Percentiles rank a stretch among this genome's conserved stretches.
phyloP scores from a whole-genome alignment of 2,113 vertebrate species.

The Peucedramus taeniatus region DNA sequence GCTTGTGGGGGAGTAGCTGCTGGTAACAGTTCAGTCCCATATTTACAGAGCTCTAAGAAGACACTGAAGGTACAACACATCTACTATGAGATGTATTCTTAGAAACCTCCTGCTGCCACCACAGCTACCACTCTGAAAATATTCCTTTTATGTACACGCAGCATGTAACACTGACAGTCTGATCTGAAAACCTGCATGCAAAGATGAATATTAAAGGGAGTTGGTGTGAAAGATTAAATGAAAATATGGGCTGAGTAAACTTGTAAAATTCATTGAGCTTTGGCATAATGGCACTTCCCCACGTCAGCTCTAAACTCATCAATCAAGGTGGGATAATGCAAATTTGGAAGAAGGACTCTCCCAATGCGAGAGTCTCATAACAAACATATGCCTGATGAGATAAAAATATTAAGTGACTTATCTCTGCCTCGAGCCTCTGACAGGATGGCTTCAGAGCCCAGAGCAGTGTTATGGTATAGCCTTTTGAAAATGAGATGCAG shows the following conservation, averaged over 20 bases:
- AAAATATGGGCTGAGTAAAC: not conserved
- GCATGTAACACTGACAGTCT: not conserved
- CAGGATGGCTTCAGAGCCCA: not conserved
- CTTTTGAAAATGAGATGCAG: not conserved
- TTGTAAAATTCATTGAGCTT: not conserved
- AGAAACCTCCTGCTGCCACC: not conserved
- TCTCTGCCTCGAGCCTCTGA: not conserved
- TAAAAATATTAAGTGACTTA: not conserved
- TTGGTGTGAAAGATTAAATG: not conserved
- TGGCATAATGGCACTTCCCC: not conserved
- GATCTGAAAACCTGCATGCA: not conserved
- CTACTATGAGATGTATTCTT: not conserved
- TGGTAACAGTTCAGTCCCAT: not conserved
- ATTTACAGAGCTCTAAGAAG: not conserved
- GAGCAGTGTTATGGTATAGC: not conserved
- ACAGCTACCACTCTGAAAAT: not conserved
- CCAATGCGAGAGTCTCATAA: not conserved
- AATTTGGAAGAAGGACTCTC: not conserved
- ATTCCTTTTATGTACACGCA: not conserved
- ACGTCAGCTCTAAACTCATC: not conserved
- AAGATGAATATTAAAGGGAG: not conserved
- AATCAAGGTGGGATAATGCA: not conserved
- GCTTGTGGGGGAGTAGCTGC: not conserved
- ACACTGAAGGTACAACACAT: not conserved
- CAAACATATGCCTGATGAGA: not conserved